Base-by-base conservation (phyloP, 2,113 vertebrate species). In the Alethe diademata region DNA sequence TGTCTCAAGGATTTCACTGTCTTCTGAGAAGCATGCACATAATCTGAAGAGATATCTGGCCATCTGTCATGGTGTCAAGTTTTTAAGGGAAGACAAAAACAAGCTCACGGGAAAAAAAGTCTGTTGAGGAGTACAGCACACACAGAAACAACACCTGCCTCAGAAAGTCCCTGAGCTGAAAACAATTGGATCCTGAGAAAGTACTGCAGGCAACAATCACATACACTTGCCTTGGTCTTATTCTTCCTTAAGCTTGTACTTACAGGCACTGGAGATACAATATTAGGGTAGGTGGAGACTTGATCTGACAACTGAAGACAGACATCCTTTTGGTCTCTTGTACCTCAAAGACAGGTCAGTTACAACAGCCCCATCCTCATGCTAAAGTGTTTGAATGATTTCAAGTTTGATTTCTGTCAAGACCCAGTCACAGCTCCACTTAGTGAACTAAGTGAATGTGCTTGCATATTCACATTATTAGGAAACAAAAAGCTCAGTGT, bases 41-140 rank as follows among this genome's bases (percentile, higher is more conserved):
- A 82, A 94, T 67, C 53, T 71, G 74, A 93, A 93, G 88, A 67
- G 73, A 71, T 73, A 92, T 53, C 65, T 92, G 56, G 38, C 78
- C 70, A 78, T 87, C 88, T 92, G 73, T 81, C 85, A 87, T 26
- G 33, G 91, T 85, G 82, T 90, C 78, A 90, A 51, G 29, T 56
- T 90, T 74, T 90, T 60, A 90, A 75, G 51, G 43, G 43, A 81
- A 94, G 72, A 91, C 31, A 90, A 89, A 91, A 92, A 62, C 60
- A 90, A 75, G 33, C 53, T 78, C 40, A 47, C 0, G 0, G 40
- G n/a, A 70, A 73, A 83, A 28, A 82, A 38, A 38, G 24, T 64
- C 74, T 72, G 33, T 82, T 74, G 66, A 92, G 45, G 33, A 60
- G 40, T 64, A 67, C 0, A 0, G 78, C 43, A 64, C 40, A 85